These are phyloP conservation scores for Pristionchus mayeri DNA, from an alignment of 2,888 invertebrate genomes.

Conservation along the genomic window DNA sequence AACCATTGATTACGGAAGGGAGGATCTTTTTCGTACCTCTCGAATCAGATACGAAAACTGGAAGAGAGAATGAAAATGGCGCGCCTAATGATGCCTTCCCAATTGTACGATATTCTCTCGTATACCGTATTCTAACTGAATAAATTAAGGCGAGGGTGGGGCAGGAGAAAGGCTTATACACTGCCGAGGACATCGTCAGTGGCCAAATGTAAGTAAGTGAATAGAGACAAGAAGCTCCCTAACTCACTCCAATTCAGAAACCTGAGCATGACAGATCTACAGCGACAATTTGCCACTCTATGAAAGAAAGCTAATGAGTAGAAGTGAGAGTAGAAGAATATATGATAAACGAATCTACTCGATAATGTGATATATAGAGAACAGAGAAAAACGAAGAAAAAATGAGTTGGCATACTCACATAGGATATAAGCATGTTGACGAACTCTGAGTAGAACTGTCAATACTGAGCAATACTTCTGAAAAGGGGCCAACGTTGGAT, in stretches of 20 bases:
- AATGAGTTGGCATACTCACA: not conserved
- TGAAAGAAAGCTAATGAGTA: conserved; percentile 38
- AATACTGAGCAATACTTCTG: too few species aligned
- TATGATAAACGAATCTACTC: conserved; percentile 34
- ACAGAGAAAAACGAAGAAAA: not conserved
- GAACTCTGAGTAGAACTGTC: not conserved
- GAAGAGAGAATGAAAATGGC: conserved; percentile 16
- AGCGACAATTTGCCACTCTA: conserved; percentile 37
- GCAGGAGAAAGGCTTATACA: not conserved
- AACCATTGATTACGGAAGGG: conserved; percentile 12
- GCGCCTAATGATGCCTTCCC: not conserved
- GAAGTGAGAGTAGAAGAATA: conserved; percentile 28
- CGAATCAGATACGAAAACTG: not conserved
- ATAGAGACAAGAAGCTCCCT: not conserved
- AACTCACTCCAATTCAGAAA: not conserved
- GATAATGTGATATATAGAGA: not conserved
- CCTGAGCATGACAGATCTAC: conserved; percentile 27
- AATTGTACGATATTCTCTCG: not conserved
- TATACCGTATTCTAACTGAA: not conserved
- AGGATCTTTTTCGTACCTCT: conserved; percentile 27
- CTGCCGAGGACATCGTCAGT: conserved; percentile 24
- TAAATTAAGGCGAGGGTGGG: not conserved
- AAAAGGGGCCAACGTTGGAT: too few species aligned
- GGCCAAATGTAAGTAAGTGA: conserved; percentile 40
- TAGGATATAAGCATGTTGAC: not conserved